phyloP scores from a whole-genome alignment of 1,140 invertebrate species.

The Probaryconus sp. region DNA sequence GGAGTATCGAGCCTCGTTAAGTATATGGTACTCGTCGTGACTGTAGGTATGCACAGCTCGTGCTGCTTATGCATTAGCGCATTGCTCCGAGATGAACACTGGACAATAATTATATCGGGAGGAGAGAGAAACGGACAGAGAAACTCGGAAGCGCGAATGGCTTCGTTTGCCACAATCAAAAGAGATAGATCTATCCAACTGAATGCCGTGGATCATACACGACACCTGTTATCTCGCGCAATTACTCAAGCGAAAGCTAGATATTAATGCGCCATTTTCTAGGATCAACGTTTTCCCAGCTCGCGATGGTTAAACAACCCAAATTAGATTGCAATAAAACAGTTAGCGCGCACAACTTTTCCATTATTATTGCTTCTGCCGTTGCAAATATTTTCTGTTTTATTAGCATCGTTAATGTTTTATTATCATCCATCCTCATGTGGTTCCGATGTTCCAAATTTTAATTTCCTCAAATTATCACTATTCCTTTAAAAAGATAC shows the following conservation, averaged over 20 bases:
- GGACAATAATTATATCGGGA: slow-evolving; percentile 20
- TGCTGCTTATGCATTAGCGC: slow-evolving; percentile 33
- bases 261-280: slow-evolving; percentile 27
- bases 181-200: slow-evolving; percentile 28
- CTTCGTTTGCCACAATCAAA: slow-evolving; percentile 34
- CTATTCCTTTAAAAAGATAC: too few species aligned
- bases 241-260: slow-evolving; percentile 37
- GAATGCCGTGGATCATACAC: slow-evolving; percentile 13
- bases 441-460: too few species aligned
- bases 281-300: slow-evolving; percentile 13
- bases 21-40: slow-evolving; percentile 28
- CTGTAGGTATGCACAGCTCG: background rate
- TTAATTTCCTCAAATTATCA: too few species aligned
- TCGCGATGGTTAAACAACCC: slow-evolving; percentile 1
- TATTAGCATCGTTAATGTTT: too few species aligned
- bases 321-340: slow-evolving; percentile 11
- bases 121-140: slow-evolving; percentile 21
- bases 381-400: too few species aligned
- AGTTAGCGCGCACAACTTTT: too few species aligned
- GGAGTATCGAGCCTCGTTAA: slow-evolving; percentile 55
- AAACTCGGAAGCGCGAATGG: slow-evolving; percentile 46
- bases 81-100: slow-evolving; percentile 27
- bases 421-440: too few species aligned
- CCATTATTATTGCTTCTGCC: too few species aligned
- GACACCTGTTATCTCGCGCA: slow-evolving; percentile 48